These are phyloP conservation scores for Procavia capensis DNA, from an alignment of 2,113 vertebrate species.

Conservation along the genomic window DNA sequence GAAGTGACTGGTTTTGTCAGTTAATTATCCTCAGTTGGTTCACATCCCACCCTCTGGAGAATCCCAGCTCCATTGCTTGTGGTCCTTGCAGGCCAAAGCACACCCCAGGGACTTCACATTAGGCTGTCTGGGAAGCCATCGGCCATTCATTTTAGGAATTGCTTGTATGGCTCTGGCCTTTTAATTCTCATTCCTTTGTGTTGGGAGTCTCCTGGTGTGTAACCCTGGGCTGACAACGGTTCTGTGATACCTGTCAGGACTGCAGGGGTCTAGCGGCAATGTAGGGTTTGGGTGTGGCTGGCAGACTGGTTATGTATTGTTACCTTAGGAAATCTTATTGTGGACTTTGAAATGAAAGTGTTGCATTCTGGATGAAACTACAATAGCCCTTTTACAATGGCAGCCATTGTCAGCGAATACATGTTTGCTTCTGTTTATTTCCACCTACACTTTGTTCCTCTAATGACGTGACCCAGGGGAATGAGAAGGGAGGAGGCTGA, in stretches of 20 bases:
- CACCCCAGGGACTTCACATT: not conserved
- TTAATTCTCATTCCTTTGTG: conserved; percentile 61
- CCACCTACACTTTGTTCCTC: not conserved
- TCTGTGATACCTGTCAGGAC: not conserved
- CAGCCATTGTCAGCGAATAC: not conserved
- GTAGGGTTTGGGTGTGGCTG: not conserved
- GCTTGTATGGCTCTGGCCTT: conserved; percentile 19
- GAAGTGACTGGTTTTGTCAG: not conserved
- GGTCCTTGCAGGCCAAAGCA: not conserved
- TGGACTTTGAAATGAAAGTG: not conserved
- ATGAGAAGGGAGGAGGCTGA: not conserved
- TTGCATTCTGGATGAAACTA: not conserved
- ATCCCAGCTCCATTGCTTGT: not conserved
- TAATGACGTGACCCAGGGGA: not conserved
- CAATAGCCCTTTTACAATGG: not conserved
- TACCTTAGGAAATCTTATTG: not conserved
- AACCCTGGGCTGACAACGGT: not conserved
- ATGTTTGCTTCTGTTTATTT: not conserved
- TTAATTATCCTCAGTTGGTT: not conserved
- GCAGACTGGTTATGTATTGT: conserved; percentile 25
- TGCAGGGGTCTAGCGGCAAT: not conserved
- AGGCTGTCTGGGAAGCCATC: not conserved
- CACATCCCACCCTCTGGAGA: not conserved
- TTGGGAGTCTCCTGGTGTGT: not conserved
- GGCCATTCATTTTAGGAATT: conserved; percentile 3